These are phyloP conservation scores for Leptinotarsa texana DNA, from an alignment of 1,140 invertebrate genomes.

Conservation along the genomic window DNA sequence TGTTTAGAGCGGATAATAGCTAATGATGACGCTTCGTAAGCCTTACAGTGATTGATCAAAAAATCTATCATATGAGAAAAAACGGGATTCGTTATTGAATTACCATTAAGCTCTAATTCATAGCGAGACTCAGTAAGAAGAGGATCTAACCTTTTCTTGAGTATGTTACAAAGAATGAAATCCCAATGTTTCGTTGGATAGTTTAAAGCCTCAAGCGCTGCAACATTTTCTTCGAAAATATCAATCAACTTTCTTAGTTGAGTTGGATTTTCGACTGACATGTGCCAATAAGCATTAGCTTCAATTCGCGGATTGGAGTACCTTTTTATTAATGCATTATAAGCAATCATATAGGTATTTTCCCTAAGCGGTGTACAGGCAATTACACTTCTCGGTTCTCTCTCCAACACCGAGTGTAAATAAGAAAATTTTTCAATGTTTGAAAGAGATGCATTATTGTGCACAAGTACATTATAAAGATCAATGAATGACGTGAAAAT, in stretches of 20 bases:
- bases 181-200: neutral
- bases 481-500: conserved; percentile 7
- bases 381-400: neutral
- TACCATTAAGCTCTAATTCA: no score
- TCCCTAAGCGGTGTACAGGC: neutral
- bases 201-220: neutral
- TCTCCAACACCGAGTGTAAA: neutral
- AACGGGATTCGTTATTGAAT: neutral
- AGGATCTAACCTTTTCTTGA: neutral
- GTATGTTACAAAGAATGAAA: conserved; percentile 9
- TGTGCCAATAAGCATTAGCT: conserved; percentile 13
- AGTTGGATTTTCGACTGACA: neutral
- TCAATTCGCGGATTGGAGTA: neutral
- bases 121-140: neutral
- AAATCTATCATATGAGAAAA: neutral
- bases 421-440: conserved; percentile 12
- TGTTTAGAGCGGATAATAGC: neutral
- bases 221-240: neutral
- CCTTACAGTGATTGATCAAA: conserved; percentile 7
- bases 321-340: conserved; percentile 13
- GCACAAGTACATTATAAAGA: conserved; percentile 11
- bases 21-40: neutral
- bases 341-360: conserved; percentile 2
- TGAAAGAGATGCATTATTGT: conserved; percentile 10
- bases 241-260: neutral